Evolutionary conservation across 2,888 invertebrate genomes (phyloP).

Genomic region (Rotaria macrura): DNA sequence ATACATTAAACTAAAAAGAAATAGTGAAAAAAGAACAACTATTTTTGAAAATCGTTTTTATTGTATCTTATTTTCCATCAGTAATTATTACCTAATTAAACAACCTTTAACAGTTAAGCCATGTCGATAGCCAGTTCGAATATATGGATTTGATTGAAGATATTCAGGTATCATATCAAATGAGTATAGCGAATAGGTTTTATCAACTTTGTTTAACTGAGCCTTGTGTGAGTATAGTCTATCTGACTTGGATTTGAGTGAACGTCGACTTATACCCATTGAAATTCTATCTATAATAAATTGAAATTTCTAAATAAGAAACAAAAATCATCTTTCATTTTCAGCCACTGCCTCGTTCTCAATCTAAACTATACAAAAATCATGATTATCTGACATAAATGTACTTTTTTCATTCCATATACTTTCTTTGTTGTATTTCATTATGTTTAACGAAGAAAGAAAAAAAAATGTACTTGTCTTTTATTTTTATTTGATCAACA

Average conservation of each 20-base stretch:
- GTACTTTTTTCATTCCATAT: no score
- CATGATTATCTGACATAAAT: no score
- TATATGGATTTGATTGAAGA: slow-evolving; percentile 74
- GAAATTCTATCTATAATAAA: neutral
- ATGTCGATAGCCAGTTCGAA: slow-evolving; percentile 72
- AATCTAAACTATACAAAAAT: no score
- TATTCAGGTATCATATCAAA: slow-evolving; percentile 64
- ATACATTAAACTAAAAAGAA: slow-evolving; percentile 74
- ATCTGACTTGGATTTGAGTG: neutral
- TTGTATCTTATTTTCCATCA: neutral
- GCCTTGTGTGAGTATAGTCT: neutral
- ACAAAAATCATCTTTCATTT: no score
- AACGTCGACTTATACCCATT: neutral
- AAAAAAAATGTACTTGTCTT: neutral
- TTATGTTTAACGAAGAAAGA: no score
- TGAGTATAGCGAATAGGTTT: neutral
- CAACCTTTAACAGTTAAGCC: slow-evolving; percentile 46
- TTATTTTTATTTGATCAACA: slow-evolving; percentile 1
- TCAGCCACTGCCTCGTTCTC: no score
- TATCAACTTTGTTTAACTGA: neutral
- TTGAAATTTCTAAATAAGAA: neutral
- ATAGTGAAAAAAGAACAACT: neutral
- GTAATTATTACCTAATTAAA: slow-evolving; percentile 60
- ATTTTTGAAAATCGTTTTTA: neutral
- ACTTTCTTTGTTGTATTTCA: no score